phyloP scores from a whole-genome alignment of 2,113 vertebrate species.

The Catagonus wagneri region DNA sequence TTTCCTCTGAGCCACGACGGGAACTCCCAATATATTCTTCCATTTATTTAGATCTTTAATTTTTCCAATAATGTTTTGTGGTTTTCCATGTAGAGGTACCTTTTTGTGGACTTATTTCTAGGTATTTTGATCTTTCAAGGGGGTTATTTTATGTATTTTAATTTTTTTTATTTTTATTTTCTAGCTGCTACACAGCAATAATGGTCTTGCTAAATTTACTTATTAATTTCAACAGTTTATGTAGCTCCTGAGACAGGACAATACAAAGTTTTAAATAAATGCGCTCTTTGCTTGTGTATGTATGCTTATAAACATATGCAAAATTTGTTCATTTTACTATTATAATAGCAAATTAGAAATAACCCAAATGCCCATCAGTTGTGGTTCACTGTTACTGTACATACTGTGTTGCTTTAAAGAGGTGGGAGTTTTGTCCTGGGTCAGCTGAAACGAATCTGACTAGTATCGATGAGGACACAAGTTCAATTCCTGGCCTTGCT shows the following conservation, averaged over 20 bases:
- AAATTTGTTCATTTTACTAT: conserved; percentile 7
- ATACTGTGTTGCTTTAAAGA: neutral
- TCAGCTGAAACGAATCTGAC: too few relatives aligned
- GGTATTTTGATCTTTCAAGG: neutral
- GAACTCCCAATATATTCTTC: neutral
- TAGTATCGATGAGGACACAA: too few relatives aligned
- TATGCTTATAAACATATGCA: neutral
- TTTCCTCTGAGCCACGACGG: too few relatives aligned
- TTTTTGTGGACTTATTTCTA: conserved; percentile 34
- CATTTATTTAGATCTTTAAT: neutral
- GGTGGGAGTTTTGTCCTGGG: too few relatives aligned
- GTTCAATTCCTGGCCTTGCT: too few relatives aligned
- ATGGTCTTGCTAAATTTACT: neutral
- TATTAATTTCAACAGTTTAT: neutral
- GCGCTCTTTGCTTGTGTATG: neutral
- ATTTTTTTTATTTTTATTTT: neutral
- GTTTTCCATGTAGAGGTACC: neutral
- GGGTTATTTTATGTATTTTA: neutral
- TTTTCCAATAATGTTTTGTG: neutral
- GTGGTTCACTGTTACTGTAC: neutral
- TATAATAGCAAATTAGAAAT: conserved; percentile 37
- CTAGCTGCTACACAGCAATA: neutral
- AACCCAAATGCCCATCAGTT: neutral
- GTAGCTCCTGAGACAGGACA: neutral
- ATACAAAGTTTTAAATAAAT: neutral